Conservation (phyloP, 2,888 invertebrate genomes). For the Cephus nigrinus region DNA sequence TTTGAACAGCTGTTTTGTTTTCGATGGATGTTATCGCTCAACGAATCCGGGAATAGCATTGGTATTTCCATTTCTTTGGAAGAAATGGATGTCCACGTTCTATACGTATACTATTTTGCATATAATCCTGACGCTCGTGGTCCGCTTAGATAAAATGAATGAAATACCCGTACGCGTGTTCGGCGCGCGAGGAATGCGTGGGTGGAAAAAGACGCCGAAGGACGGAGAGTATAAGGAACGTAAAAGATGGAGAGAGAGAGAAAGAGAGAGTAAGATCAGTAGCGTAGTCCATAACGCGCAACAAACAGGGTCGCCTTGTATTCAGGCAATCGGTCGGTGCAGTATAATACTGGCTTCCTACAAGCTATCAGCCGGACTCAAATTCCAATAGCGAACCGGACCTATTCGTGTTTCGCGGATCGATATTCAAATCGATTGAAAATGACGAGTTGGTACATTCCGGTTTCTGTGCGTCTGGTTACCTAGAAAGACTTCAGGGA, state of each 20-base stretch:
- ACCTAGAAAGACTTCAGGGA: too few relatives aligned
- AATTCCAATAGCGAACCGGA: not conserved
- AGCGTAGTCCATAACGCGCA: not conserved
- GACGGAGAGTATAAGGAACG: not conserved
- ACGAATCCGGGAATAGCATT: not conserved
- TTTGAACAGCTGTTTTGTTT: not conserved
- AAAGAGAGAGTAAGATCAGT: not conserved
- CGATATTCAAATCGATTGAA: not conserved
- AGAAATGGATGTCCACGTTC: not conserved
- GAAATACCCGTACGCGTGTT: not conserved
- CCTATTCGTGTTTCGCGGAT: not conserved
- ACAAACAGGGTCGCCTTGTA: conserved; percentile 2
- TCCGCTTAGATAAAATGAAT: not conserved
- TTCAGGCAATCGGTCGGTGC: not conserved
- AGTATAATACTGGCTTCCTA: not conserved
- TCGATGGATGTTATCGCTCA: not conserved
- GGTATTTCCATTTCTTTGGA: not conserved
- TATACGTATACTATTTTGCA: not conserved
- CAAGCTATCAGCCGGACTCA: not conserved
- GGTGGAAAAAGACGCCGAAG: not conserved
- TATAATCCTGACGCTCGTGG: not conserved
- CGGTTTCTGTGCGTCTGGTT: too few relatives aligned
- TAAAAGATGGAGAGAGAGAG: not conserved
- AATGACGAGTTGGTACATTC: not conserved
- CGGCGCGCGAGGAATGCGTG: not conserved